These are phyloP conservation scores for Cyprinodon variegatus DNA, from an alignment of 2,113 vertebrate species.

Conservation along the genomic window DNA sequence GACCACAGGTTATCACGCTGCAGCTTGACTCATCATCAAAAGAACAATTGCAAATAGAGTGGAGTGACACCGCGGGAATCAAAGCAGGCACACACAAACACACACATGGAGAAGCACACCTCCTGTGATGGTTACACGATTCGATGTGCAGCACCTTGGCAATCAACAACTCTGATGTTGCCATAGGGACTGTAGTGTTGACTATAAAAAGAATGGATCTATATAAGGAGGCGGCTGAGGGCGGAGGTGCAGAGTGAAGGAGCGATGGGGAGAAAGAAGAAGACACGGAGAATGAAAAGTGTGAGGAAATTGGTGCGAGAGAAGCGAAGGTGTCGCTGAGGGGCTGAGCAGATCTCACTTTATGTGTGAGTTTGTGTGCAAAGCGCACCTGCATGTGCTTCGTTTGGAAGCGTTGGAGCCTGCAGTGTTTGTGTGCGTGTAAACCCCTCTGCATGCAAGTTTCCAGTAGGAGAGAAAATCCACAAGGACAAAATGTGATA, in stretches of 20 bases:
- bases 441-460: conserved; percentile 33
- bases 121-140: conserved; percentile 65
- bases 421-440: conserved; percentile 16
- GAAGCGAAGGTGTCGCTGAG: conserved; percentile 66
- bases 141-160: conserved; percentile 67
- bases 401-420: conserved; percentile 45
- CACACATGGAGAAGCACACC: conserved; percentile 2
- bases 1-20: conserved; percentile 30
- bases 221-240: conserved; percentile 67
- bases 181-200: conserved; percentile 69
- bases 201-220: conserved; percentile 74
- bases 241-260: conserved; percentile 69
- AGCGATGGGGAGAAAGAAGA: conserved; percentile 59
- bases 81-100: conserved; percentile 46
- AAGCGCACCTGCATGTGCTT: conserved; percentile 52
- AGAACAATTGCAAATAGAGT: conserved; percentile 24
- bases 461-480: conserved; percentile 21
- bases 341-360: conserved; percentile 52
- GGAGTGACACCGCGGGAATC: conserved; percentile 29
- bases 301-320: conserved; percentile 74
- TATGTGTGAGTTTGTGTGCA: conserved; percentile 47
- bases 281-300: conserved; percentile 61
- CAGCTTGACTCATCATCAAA: conserved; percentile 38
- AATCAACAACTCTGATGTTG: conserved; percentile 74
- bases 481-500: conserved; percentile 74